These are phyloP conservation scores for Hyphantria cunea DNA, from an alignment of 1,140 invertebrate genomes.

Conservation along the genomic window DNA sequence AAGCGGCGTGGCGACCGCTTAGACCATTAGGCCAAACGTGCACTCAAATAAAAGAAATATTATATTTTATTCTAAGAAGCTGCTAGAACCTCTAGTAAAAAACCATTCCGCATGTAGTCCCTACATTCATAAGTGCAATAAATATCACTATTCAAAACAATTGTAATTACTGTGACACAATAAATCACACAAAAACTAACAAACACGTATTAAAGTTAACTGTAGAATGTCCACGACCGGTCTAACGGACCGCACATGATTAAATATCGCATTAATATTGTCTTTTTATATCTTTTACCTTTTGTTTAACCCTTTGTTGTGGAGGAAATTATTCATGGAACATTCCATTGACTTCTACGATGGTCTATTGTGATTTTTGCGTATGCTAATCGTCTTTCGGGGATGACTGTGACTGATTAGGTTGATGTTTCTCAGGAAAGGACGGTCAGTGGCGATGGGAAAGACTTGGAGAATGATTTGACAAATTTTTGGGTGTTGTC, in stretches of 20 bases:
- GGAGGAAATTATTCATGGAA: slow-evolving; percentile 56
- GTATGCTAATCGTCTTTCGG: slow-evolving; percentile 63
- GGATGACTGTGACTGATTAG: slow-evolving; percentile 70
- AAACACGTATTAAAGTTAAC: slow-evolving; percentile 42
- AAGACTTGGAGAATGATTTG: slow-evolving; percentile 18
- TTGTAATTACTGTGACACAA: slow-evolving; percentile 43
- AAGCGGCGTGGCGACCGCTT: too few relatives aligned
- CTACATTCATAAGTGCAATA: slow-evolving; percentile 7
- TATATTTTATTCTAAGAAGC: too few relatives aligned
- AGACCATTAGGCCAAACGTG: too few relatives aligned
- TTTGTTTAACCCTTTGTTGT: slow-evolving; percentile 74
- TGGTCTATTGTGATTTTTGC: slow-evolving; percentile 68
- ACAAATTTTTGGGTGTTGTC: slow-evolving; percentile 15
- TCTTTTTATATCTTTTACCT: slow-evolving; percentile 56
- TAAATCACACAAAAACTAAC: slow-evolving; percentile 50
- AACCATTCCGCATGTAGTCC: too few relatives aligned
- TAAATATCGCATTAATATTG: slow-evolving; percentile 70
- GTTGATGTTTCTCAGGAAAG: slow-evolving; percentile 56
- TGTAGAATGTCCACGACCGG: slow-evolving; percentile 46
- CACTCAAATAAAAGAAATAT: too few relatives aligned
- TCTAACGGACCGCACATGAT: slow-evolving; percentile 62
- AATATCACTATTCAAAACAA: slow-evolving; percentile 17
- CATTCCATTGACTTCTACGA: slow-evolving; percentile 68
- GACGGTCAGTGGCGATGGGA: slow-evolving; percentile 30
- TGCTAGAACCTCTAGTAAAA: too few relatives aligned